Evolutionary conservation across 1,140 invertebrate genomes (phyloP), one percentile per base, ranked within the genome.

Genomic region (Drosophila bocqueti): DNA sequence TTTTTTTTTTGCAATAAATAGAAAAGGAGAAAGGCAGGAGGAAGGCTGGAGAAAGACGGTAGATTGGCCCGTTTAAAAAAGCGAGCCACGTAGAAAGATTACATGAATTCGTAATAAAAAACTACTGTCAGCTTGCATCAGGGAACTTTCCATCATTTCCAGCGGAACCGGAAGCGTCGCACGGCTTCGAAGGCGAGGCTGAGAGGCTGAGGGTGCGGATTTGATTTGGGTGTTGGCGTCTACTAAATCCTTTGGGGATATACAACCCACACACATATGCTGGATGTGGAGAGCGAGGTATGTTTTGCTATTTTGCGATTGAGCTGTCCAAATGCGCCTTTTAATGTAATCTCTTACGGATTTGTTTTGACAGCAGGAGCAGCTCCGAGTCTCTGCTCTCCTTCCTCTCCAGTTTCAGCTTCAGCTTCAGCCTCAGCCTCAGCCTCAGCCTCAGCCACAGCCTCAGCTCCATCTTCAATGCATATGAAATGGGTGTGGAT

Each of bases 301-400:
- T 77, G 47, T 58, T 77, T 66, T 86, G 65, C 74, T 85, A 81
- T 87, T 74, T 87, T 87, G 80, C 83, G 72, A 87, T 87, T 80
- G 80, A 87, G 83, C 84, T 87, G 84, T 87, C 84, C 84, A 84
- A 87, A 90, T 87, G 84, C 84, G 84, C 77, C 85, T 87, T 84
- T 87, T 87, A 87, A 89, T 87, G 84, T 87, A 89, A 87, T 87
- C 84, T 87, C 84, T 90, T 89, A 87, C 81, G 84, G 84, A 87
- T 87, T 87, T 87, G 85, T 87, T 87, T 87, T 87, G 84, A 87
- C 84, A 87, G 79, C 77, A 86, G 73, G 15, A 55, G 52, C 52
- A 57, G 54, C 54, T 57, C 36, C 54, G 18, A 55, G 52, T 36
- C 13, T 1, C n/a, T 5, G 7, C 15, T 15, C 13, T 38, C 8